A percentile compares a stretch with the other conserved stretches of the same genome.
phyloP scores from a whole-genome alignment of 2,888 invertebrate genomes.

The Cryptus armator region DNA sequence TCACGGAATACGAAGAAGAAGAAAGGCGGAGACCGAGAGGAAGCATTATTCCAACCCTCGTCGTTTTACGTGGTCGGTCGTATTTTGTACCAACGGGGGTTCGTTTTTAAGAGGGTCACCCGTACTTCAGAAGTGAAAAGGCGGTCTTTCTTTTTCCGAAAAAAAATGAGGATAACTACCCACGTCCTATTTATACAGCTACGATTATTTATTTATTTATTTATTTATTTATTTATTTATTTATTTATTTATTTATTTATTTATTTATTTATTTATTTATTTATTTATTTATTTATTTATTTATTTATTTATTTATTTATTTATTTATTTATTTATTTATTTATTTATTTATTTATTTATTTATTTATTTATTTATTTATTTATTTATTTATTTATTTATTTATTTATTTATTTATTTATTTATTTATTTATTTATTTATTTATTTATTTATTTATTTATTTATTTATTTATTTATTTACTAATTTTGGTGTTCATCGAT shows the following conservation, averaged over 20 bases:
- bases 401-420: too few relatives aligned
- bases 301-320: not conserved
- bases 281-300: not conserved
- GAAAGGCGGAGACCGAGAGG: constrained; percentile 13
- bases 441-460: too few relatives aligned
- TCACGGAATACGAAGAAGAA: constrained; percentile 16
- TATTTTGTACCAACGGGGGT: not conserved
- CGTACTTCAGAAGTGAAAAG: not conserved
- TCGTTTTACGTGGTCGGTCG: constrained; percentile 8
- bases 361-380: not conserved
- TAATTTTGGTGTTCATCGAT: not conserved
- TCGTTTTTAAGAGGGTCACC: not conserved
- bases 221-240: too few relatives aligned
- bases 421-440: not conserved
- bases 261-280: not conserved
- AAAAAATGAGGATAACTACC: too few relatives aligned
- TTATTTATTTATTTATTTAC: not conserved
- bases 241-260: not conserved
- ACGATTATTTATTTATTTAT: too few relatives aligned
- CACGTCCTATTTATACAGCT: too few relatives aligned
- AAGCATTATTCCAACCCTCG: not conserved
- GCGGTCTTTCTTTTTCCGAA: too few relatives aligned
- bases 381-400: too few relatives aligned
- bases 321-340: too few relatives aligned
- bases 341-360: not conserved